phyloP scores from a whole-genome alignment of 1,140 invertebrate species.

The Drosophila novamexicana region DNA sequence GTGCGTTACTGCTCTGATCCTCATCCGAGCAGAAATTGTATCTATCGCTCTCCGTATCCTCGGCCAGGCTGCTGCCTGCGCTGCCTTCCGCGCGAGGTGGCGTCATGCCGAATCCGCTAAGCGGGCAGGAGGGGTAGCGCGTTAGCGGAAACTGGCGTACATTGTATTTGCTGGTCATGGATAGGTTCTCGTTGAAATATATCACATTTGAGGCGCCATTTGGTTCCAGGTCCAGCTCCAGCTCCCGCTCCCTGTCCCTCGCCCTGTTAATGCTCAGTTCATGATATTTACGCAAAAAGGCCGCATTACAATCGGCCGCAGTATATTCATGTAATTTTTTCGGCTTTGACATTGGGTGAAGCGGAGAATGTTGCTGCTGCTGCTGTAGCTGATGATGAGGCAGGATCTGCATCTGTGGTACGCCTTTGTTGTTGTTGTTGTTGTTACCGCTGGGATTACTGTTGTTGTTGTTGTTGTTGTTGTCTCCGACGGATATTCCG shows the following conservation, averaged over 20 bases:
- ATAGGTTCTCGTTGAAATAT: slow-evolving; percentile 82
- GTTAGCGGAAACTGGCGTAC: slow-evolving; percentile 59
- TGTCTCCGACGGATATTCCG: slow-evolving; percentile 59
- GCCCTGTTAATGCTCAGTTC: slow-evolving; percentile 60
- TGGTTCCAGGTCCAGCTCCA: slow-evolving; percentile 16
- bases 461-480: slow-evolving; percentile 28
- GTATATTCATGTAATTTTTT: slow-evolving; percentile 77
- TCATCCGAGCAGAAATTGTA: slow-evolving; percentile 77
- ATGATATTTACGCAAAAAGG: slow-evolving; percentile 76
- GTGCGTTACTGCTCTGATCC: slow-evolving; percentile 66
- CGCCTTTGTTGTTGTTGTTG: slow-evolving; percentile 26
- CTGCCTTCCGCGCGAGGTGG: slow-evolving; percentile 35
- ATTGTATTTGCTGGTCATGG: slow-evolving; percentile 81
- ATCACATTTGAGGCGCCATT: slow-evolving; percentile 61
- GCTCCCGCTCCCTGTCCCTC: slow-evolving; percentile 30
- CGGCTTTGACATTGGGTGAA: slow-evolving; percentile 49
- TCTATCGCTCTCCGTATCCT: slow-evolving; percentile 61
- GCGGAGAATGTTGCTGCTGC: slow-evolving; percentile 16
- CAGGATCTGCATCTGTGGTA: slow-evolving; percentile 11
- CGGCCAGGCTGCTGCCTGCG: slow-evolving; percentile 64
- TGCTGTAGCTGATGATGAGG: slow-evolving; percentile 29
- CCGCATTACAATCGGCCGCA: slow-evolving; percentile 71
- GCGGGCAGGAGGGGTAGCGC: slow-evolving; percentile 70
- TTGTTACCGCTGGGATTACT: background rate
- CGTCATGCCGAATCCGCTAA: slow-evolving; percentile 58